Base-by-base conservation (phyloP, 2,888 invertebrate genomes). In the Amblyteles armatorius region DNA sequence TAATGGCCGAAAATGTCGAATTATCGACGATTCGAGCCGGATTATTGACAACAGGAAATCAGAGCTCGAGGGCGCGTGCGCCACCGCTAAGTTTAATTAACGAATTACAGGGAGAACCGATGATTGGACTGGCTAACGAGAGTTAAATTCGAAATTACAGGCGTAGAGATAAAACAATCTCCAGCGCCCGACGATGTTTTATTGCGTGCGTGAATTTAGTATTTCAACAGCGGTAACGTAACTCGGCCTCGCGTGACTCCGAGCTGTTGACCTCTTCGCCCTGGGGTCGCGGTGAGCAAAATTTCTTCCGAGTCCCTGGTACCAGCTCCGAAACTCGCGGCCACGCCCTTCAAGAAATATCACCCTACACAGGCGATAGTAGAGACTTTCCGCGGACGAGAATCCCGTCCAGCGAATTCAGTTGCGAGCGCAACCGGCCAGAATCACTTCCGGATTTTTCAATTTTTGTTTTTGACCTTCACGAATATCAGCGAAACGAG, bases 81-180 rank as follows among this genome's bases (percentile, higher is more conserved):
- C 44, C 5, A 9, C 22, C 11, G 55, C 71, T 57, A 78, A 69
- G 77, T 83, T 73, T 65, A 79, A 73, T 81, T 87, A 52, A 44
- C 50, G 50, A 79, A 73, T 71, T 69, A 78, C 72, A 73, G 85
- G 67, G 57, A 6, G 65, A 71, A 57, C 26, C 57, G 57, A 26
- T 48, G 76, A 76, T 77, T n/a, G 52, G 77, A 67, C 36, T 73
- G 52, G 55, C 68, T 81, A 60, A 82, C 72, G 73, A 79, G 55
- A 69, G 72, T 55, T 57, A 77, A 82, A 85, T 82, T 83, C 60
- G 40, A 60, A 81, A 83, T 83, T 86, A 82, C 81, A 78, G 48
- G 52, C 60, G n/a, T 19, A 22, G 36, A 26, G 36, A 52, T 63
- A 55, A 65, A 67, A 67, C 22, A 73, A 44, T 69, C 33, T 48